Base-by-base conservation (phyloP, 2,888 invertebrate species). In the Nephrotoma flavescens region DNA sequence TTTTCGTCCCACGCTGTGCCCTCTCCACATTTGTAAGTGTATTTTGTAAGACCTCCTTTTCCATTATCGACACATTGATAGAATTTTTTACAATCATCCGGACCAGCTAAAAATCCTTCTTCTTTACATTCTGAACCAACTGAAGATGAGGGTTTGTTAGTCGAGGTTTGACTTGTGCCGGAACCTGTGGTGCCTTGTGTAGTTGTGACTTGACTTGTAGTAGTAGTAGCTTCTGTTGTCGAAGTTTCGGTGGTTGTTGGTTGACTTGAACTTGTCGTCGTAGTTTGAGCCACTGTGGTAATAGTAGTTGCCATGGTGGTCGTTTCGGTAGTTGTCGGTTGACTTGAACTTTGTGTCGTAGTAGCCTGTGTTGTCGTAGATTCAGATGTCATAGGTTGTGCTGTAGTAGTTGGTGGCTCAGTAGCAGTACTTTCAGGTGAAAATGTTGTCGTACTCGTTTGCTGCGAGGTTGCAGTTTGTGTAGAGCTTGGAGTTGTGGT, bases 1-100 rank as follows among this genome's bases (percentile, higher is more conserved):
- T 92, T 91, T 88, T 93, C 92, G 89, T 94, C 93, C 94, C 94
- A 94, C 57, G 93, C 92, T 0, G 94, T 94, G 83, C 93, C 93
- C 41, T 92, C 92, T 0, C 93, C 93, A 88, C 94, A 94, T 7
- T 90, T 91, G 88, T 93, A 94, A 9, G 93, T 92, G 87, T 93
- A 92, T 87, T 90, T 92, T 42, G 89, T 92, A 87, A 91, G 92
- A 0, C 90, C 90, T 4, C 92, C 92, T 12, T 90, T 89, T 0
- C 91, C 91, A 52, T 90, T 89, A 86, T 90, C 89, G 0, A 90
- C 90, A 88, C 93, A 93, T 86, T 93, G 90, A 87, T 92, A 92
- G 89, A 93, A 93, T 88, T 93, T 93, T 85, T 90, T 91, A 88
- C 93, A 93, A 88, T 93, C 91, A 12, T 89, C 87, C 1, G 89